A percentile compares a stretch with the other conserved stretches of the same genome.
These are phyloP conservation scores for Gallinago media DNA, from an alignment of 2,113 vertebrate genomes.

Conservation along the genomic window DNA sequence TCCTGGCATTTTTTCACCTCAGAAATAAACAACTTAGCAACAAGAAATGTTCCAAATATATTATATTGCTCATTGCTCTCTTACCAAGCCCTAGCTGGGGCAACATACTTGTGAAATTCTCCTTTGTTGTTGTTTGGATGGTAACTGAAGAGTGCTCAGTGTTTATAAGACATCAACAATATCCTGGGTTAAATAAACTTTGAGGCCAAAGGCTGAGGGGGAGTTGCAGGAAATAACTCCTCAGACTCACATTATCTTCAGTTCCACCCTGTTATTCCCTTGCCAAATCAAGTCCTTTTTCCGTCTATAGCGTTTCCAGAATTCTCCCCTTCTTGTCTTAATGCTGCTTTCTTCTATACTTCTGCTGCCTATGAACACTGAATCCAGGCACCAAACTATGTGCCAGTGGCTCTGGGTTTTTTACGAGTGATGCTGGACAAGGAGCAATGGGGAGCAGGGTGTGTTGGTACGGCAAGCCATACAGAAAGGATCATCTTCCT, in stretches of 20 bases:
- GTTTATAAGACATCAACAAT: slow-evolving; percentile 24
- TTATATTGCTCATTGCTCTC: background rate
- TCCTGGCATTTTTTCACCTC: slow-evolving; percentile 1
- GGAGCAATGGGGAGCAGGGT: background rate
- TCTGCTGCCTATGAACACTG: background rate
- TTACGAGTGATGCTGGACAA: background rate
- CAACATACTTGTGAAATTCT: slow-evolving; percentile 6
- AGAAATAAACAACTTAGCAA: slow-evolving; percentile 43
- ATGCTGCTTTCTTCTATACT: background rate
- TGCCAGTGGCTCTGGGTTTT: background rate
- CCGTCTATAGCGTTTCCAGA: background rate
- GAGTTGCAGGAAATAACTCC: slow-evolving; percentile 65
- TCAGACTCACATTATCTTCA: slow-evolving; percentile 53
- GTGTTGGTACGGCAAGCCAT: background rate
- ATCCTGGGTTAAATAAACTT: slow-evolving; percentile 67
- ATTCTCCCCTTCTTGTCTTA: background rate
- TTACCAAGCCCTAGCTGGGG: background rate
- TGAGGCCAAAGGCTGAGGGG: slow-evolving; percentile 31
- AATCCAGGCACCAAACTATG: background rate
- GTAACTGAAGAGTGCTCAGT: background rate
- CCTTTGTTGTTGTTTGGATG: slow-evolving; percentile 23
- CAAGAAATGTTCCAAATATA: background rate
- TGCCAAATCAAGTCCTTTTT: slow-evolving; percentile 46
- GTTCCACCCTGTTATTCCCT: slow-evolving; percentile 49
- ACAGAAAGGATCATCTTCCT: background rate